Conservation (phyloP, 2,888 invertebrate genomes). For the Quadroppia sp. region DNA sequence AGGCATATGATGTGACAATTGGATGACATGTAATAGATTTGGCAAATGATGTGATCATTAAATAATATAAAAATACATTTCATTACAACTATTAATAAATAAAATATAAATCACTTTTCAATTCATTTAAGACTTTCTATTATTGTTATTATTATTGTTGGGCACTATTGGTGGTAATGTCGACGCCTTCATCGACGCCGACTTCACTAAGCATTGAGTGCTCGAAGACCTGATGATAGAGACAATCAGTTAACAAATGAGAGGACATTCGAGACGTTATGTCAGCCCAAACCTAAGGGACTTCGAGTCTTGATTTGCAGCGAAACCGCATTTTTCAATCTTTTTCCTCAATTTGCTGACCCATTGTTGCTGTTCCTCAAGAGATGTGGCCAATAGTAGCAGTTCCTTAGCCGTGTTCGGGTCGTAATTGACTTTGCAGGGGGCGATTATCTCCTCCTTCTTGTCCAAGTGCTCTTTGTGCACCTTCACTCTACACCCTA, state of each 20-base stretch:
- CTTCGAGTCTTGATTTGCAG: constrained; percentile 42
- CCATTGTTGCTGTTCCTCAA: constrained; percentile 48
- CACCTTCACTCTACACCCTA: constrained; percentile 92
- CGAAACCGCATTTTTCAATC: constrained; percentile 48
- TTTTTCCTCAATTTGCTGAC: constrained; percentile 46
- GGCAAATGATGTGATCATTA: constrained; percentile 5
- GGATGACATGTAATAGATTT: too few relatives aligned
- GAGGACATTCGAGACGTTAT: neutral
- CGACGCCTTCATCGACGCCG: constrained; percentile 1
- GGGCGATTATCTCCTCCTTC: constrained; percentile 77
- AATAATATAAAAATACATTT: constrained; percentile 1
- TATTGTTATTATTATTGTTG: constrained; percentile 15
- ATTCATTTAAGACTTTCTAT: neutral
- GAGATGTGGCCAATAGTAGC: constrained; percentile 56
- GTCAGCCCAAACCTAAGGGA: neutral
- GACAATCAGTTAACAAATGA: too few relatives aligned
- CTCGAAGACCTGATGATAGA: neutral
- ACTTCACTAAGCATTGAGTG: constrained; percentile 10
- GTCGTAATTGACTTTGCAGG: constrained; percentile 94
- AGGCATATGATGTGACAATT: too few relatives aligned
- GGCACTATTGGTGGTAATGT: constrained; percentile 22
- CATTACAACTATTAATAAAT: neutral
- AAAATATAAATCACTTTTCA: neutral
- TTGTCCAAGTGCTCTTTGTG: constrained; percentile 93
- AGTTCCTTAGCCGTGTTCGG: constrained; percentile 89